phyloP scores from a whole-genome alignment of 23 tunicate genomes.

The Styela plicata region DNA sequence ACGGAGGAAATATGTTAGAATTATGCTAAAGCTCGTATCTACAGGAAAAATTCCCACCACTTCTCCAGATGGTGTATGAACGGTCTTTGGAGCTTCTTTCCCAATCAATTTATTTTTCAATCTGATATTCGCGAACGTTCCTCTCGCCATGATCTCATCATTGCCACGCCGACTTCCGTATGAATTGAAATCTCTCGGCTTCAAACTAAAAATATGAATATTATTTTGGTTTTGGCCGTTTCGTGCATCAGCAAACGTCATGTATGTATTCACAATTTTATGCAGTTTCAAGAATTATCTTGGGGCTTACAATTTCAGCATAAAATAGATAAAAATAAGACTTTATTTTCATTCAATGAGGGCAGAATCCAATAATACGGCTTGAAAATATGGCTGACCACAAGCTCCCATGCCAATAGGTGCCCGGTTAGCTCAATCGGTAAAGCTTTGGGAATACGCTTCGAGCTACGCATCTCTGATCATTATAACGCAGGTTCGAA shows the following conservation, averaged over 20 bases:
- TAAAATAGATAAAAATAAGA: too few species aligned
- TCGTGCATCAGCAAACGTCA: too few species aligned
- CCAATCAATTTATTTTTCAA: slow-evolving; percentile 84
- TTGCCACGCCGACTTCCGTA: slow-evolving; percentile 99
- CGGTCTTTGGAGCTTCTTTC: slow-evolving; percentile 87
- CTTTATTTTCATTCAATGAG: too few species aligned
- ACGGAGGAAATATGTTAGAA: background rate
- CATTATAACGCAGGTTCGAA: too few species aligned
- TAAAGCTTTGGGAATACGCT: too few species aligned
- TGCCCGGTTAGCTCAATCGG: too few species aligned
- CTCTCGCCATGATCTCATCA: slow-evolving; percentile 94
- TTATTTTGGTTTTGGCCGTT: background rate
- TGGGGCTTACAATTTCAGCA: too few species aligned
- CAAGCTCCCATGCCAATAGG: too few species aligned
- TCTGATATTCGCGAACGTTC: slow-evolving; percentile 96
- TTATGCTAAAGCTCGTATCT: background rate
- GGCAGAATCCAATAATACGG: background rate
- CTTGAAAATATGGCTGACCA: background rate
- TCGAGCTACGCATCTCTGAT: too few species aligned
- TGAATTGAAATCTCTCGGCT: slow-evolving; percentile 88
- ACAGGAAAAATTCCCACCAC: slow-evolving; percentile 33
- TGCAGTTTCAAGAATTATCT: too few species aligned
- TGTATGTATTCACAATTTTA: too few species aligned
- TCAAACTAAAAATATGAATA: slow-evolving; percentile 38
- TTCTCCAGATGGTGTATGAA: slow-evolving; percentile 68